Conservation (phyloP, 2,888 invertebrate species). For the Cynaeus angustus region DNA sequence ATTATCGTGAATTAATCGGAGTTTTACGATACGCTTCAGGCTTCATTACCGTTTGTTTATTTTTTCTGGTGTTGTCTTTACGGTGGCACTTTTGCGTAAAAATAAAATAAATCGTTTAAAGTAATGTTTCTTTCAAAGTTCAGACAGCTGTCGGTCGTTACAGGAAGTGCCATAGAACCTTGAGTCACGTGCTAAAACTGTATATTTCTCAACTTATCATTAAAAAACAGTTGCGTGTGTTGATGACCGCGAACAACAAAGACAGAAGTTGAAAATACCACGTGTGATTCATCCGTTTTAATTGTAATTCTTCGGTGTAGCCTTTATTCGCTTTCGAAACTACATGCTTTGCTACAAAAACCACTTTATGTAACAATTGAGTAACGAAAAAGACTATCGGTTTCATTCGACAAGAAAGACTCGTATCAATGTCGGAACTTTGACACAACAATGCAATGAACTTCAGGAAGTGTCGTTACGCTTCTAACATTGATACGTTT, state of each 20-base stretch:
- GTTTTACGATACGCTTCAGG: constrained; percentile 3
- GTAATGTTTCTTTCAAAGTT: not conserved
- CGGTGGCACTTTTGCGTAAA: constrained; percentile 7
- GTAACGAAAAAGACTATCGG: constrained; percentile 2
- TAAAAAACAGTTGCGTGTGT: constrained; percentile 7
- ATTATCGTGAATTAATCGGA: constrained; percentile 30
- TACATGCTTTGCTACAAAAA: not conserved
- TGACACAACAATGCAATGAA: constrained; percentile 22
- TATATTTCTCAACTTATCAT: constrained; percentile 8
- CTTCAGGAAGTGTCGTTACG: constrained; percentile 41
- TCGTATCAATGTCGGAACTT: constrained; percentile 20
- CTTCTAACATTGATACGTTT: constrained; percentile 18
- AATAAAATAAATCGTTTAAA: not conserved
- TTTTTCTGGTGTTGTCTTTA: constrained; percentile 6
- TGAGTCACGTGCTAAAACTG: constrained; percentile 15
- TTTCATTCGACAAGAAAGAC: not conserved
- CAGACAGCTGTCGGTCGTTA: not conserved
- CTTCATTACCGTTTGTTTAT: constrained; percentile 15
- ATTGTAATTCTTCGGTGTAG: not conserved
- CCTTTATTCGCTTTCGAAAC: constrained; percentile 20
- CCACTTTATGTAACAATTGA: not conserved
- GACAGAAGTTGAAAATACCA: constrained; percentile 11
- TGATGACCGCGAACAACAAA: constrained; percentile 10
- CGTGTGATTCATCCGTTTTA: constrained; percentile 15
- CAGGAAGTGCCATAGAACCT: constrained; percentile 6